Conservation (phyloP, 2,797 vertebrate species). For the Lutra lutra region DNA sequence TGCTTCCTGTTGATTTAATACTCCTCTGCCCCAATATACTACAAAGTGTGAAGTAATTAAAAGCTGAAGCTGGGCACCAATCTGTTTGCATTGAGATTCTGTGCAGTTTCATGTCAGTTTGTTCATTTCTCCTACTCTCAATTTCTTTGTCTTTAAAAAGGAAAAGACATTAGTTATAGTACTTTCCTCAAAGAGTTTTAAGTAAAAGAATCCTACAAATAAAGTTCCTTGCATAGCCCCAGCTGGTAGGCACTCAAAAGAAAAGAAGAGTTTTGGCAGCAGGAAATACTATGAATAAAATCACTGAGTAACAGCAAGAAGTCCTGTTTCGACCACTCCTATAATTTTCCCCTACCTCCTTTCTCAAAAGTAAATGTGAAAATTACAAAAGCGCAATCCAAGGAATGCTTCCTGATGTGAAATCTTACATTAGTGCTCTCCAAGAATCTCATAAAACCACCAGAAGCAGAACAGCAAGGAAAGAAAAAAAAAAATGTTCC, state of each 20-base stretch:
- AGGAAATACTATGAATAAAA: neutral
- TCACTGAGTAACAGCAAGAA: neutral
- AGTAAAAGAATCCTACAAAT: neutral
- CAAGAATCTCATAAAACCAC: neutral
- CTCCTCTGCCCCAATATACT: neutral
- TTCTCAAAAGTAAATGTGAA: neutral
- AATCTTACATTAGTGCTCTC: neutral
- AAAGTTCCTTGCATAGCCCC: neutral
- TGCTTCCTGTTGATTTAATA: neutral
- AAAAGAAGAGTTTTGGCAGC: neutral
- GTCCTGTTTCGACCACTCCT: neutral
- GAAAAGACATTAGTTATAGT: neutral
- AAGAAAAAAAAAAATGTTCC: neutral
- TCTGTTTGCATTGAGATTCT: neutral
- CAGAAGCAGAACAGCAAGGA: neutral
- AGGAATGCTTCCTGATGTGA: neutral
- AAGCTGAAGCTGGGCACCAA: neutral
- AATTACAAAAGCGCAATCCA: neutral
- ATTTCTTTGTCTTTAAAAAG: neutral
- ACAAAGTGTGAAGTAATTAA: neutral
- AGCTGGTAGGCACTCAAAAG: neutral
- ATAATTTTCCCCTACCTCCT: neutral
- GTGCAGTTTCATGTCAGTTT: neutral
- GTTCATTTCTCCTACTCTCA: neutral
- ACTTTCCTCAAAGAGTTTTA: neutral